Percentiles rank a stretch among this genome's conserved stretches.
phyloP scores from a whole-genome alignment of 2,888 invertebrate species.

The Poecilobothrus nobilitatus region DNA sequence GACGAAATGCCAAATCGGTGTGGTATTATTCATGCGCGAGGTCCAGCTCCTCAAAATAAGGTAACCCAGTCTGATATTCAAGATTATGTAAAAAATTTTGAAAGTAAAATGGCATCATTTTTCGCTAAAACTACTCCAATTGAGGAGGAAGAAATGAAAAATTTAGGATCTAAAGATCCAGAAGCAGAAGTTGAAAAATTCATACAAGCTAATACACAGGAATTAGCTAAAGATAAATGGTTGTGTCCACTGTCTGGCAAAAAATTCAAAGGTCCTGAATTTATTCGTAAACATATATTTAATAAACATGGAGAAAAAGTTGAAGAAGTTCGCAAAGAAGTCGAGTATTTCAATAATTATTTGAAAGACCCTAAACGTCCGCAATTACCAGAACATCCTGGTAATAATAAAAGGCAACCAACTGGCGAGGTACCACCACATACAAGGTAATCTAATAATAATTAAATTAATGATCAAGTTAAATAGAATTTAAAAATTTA shows the following conservation, averaged over 20 bases:
- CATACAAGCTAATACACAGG: slow-evolving; percentile 90
- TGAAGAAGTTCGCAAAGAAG: slow-evolving; percentile 94
- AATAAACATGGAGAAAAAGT: slow-evolving; percentile 96
- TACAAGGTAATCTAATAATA: slow-evolving; percentile 15
- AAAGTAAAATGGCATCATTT: slow-evolving; percentile 85
- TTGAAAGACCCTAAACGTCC: slow-evolving; percentile 88
- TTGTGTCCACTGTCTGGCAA: slow-evolving; percentile 96
- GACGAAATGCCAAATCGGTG: slow-evolving; percentile 99
- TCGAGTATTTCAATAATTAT: slow-evolving; percentile 96
- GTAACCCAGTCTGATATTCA: slow-evolving; percentile 48
- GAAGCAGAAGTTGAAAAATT: slow-evolving; percentile 72
- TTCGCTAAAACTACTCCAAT: slow-evolving; percentile 68
- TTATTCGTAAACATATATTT: slow-evolving; percentile 95
- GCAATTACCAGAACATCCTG: slow-evolving; percentile 78
- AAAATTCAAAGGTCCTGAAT: slow-evolving; percentile 98
- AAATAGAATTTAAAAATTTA: neutral
- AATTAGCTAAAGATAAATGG: slow-evolving; percentile 97
- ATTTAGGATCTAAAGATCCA: slow-evolving; percentile 73
- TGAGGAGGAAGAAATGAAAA: slow-evolving; percentile 66
- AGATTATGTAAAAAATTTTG: slow-evolving; percentile 71
- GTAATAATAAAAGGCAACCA: slow-evolving; percentile 35
- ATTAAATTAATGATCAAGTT: neutral
- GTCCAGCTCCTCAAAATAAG: slow-evolving; percentile 75
- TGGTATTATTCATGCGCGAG: slow-evolving; percentile 95
- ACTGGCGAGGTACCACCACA: slow-evolving; percentile 15